These are phyloP conservation scores for Keiferia lycopersicella DNA, from an alignment of 2,888 invertebrate species.

Conservation along the genomic window DNA sequence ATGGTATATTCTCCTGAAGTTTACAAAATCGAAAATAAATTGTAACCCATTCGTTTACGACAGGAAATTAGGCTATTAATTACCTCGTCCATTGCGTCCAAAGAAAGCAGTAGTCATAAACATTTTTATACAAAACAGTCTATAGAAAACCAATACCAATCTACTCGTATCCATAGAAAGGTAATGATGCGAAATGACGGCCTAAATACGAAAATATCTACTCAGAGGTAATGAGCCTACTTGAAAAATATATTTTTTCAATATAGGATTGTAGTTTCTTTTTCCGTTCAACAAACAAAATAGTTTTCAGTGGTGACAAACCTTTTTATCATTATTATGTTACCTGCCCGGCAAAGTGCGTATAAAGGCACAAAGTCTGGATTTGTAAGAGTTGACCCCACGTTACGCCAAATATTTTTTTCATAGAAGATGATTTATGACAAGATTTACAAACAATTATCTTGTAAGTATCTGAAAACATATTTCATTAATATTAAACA, in stretches of 20 bases:
- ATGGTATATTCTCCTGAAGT: too few relatives aligned
- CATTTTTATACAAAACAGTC: constrained; percentile 33
- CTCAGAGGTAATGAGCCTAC: not conserved
- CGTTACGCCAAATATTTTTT: too few relatives aligned
- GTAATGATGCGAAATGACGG: constrained; percentile 62
- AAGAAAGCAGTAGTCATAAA: constrained; percentile 30
- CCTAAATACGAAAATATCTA: constrained; percentile 1
- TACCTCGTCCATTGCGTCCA: constrained; percentile 21
- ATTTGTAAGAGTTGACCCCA: too few relatives aligned
- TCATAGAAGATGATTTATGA: too few relatives aligned
- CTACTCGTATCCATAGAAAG: constrained; percentile 48
- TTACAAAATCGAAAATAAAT: not conserved
- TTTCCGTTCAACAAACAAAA: too few relatives aligned
- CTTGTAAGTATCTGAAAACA: too few relatives aligned
- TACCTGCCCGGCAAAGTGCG: too few relatives aligned
- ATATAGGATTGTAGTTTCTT: not conserved
- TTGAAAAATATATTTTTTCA: constrained; percentile 4
- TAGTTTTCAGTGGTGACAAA: too few relatives aligned
- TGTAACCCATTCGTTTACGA: not conserved
- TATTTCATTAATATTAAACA: too few relatives aligned
- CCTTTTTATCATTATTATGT: too few relatives aligned
- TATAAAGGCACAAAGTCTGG: too few relatives aligned
- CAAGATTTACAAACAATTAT: too few relatives aligned
- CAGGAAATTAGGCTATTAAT: constrained; percentile 18
- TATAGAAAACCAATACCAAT: constrained; percentile 45